phyloP scores from a whole-genome alignment of 2,797 vertebrate genomes.

The Bryconaethiops microstoma region DNA sequence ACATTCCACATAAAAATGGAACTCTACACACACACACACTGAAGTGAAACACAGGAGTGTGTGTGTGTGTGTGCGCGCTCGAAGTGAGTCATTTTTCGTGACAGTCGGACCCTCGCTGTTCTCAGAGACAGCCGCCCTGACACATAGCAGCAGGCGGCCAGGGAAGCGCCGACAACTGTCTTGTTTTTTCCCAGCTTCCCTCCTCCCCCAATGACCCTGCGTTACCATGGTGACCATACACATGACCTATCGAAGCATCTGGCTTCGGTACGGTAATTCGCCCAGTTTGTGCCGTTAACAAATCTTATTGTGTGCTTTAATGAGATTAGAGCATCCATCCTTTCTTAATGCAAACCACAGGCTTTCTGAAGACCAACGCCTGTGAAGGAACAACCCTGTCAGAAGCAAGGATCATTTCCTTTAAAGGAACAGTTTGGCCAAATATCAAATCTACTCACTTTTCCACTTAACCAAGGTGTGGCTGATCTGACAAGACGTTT shows the following conservation, averaged over 20 bases:
- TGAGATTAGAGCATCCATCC: slow-evolving; percentile 54
- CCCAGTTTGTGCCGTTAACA: slow-evolving; percentile 60
- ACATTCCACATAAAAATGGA: not conserved
- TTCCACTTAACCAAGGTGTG: too few species aligned
- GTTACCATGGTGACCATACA: slow-evolving; percentile 57
- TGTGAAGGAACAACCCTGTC: not conserved
- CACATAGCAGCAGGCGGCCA: slow-evolving; percentile 29
- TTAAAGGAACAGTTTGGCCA: too few species aligned
- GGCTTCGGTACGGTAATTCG: slow-evolving; percentile 49
- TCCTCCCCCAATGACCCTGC: slow-evolving; percentile 37
- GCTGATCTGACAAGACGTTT: too few species aligned
- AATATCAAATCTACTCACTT: too few species aligned
- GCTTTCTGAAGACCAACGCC: slow-evolving; percentile 33
- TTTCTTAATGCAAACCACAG: slow-evolving; percentile 42
- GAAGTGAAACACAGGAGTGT: too few species aligned
- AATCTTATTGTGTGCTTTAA: slow-evolving; percentile 58
- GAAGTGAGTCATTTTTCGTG: slow-evolving; percentile 17
- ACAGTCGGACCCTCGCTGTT: slow-evolving; percentile 29
- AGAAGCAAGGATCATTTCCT: not conserved
- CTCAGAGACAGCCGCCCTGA: slow-evolving; percentile 43
- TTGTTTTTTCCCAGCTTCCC: slow-evolving; percentile 7
- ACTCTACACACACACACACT: not conserved
- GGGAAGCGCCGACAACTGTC: slow-evolving; percentile 11
- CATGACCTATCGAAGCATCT: slow-evolving; percentile 58
- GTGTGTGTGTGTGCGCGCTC: not conserved